Conservation (phyloP, 2,797 vertebrate genomes). For the Clarias pachynema region DNA sequence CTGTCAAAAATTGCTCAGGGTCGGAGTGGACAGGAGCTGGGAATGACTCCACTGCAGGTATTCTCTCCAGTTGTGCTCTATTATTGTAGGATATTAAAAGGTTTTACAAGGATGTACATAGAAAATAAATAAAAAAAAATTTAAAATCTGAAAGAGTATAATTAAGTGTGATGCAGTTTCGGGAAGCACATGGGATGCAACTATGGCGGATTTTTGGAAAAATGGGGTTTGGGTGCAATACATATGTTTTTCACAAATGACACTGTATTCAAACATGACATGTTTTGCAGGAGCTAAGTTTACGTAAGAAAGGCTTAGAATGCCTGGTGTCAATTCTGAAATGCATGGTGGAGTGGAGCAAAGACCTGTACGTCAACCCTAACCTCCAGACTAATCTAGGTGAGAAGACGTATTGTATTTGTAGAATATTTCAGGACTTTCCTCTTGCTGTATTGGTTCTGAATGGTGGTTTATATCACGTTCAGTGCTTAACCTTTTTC, state of each 20-base stretch:
- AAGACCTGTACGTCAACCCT: conserved; percentile 96
- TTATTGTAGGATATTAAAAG: not conserved
- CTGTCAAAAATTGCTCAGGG: conserved; percentile 97
- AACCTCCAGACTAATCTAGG: conserved; percentile 92
- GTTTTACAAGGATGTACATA: not conserved
- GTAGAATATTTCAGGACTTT: not conserved
- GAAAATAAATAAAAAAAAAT: too few species aligned
- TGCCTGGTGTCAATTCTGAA: conserved; percentile 97
- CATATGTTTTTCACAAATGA: not conserved
- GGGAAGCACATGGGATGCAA: not conserved
- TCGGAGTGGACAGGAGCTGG: conserved; percentile 92
- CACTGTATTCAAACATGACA: not conserved
- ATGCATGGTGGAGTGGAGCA: conserved; percentile 99
- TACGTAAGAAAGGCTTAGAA: conserved; percentile 96
- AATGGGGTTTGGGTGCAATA: not conserved
- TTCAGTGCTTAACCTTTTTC: not conserved
- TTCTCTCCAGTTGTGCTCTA: not conserved
- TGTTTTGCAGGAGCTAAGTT: conserved; percentile 85
- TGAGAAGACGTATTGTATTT: conserved; percentile 67
- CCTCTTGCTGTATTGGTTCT: not conserved
- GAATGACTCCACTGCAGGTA: conserved; percentile 90
- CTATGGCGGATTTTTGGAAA: not conserved
- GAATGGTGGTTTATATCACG: not conserved
- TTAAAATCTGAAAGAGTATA: not conserved
- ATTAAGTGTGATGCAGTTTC: not conserved